Base-by-base conservation (phyloP, 2,797 vertebrate genomes). In the Smutsia gigantea region DNA sequence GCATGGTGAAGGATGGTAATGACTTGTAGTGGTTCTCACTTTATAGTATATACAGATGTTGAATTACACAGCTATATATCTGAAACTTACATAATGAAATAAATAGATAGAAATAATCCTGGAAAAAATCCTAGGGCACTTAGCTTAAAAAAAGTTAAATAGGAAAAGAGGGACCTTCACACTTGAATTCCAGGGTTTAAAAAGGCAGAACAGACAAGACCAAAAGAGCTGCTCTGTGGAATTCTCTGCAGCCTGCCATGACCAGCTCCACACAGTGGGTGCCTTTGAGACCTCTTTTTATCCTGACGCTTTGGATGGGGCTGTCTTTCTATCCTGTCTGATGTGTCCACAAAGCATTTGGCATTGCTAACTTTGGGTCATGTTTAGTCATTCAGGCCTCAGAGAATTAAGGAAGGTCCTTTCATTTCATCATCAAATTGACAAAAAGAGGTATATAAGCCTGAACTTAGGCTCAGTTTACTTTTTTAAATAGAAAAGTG, bases 371-470 rank as follows among this genome's bases (percentile, higher is more conserved):
- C 37, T 87, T 64, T 69, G 46, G 31, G 74, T 10, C 64, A 27
- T 11, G 23, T 84, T n/a, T 31, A 61, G 34, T 34, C 19, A 29
- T 74, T 83, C 25, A 23, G 88, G 42, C 37, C 51, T 85, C 82
- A 13, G 29, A 90, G 63, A 71, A 75, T 6, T 61, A 63, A 87
- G 57, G 11, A 10, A 25, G 31, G n/a, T 42, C 39, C 34, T 39
- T 84, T 84, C 23, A 55, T 39, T 82, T 81, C 37, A 87, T 29
- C 66, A 61, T 29, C 69, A 69, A 61, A 74, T 34, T 49, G 55
- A 75, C 55, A 59, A 53, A 68, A 79, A 68, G 39, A 90, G 66
- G 15, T 79, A 14, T 5, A 18, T 55, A 37, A 77, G 15, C 61
- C 61, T n/a, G n/a, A 71, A 71, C 57, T 49, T 63, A 34, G n/a